Percentiles rank a stretch among this genome's conserved stretches.
These are phyloP conservation scores for Itoplectis maculator DNA, from an alignment of 2,888 invertebrate genomes.

Conservation along the genomic window DNA sequence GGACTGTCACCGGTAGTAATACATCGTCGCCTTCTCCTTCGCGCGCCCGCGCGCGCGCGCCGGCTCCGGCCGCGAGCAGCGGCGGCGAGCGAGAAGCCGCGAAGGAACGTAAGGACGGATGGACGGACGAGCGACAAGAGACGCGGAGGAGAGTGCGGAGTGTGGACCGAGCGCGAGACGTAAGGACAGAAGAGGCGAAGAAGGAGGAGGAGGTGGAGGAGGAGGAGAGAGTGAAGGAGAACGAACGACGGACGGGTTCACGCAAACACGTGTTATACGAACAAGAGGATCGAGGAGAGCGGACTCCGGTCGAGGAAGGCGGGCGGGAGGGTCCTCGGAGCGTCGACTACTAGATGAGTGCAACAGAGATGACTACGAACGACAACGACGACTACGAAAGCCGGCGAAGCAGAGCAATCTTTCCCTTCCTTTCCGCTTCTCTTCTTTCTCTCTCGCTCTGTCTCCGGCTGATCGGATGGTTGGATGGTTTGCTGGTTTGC, in stretches of 20 bases:
- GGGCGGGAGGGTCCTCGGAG: constrained; percentile 33
- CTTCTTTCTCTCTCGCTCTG: constrained; percentile 7
- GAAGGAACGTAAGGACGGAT: constrained; percentile 38
- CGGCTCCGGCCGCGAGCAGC: constrained; percentile 35
- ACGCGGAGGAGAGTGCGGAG: constrained; percentile 37
- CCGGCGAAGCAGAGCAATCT: constrained; percentile 43
- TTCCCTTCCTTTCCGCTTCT: constrained; percentile 3
- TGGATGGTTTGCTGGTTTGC: constrained; percentile 51
- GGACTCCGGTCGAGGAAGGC: constrained; percentile 9
- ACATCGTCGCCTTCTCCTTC: constrained; percentile 82
- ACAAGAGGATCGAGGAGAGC: constrained; percentile 75
- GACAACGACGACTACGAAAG: constrained; percentile 53
- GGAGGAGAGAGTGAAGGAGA: constrained; percentile 54
- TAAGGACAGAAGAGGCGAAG: constrained; percentile 54
- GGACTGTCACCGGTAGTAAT: constrained; percentile 83
- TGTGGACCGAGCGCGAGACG: constrained; percentile 45
- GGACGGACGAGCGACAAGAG: constrained; percentile 57
- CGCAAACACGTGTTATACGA: constrained; percentile 83
- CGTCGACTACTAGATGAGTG: constrained; percentile 48
- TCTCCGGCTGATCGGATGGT: too few relatives aligned
- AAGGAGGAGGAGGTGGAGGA: constrained; percentile 51
- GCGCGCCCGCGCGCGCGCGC: constrained; percentile 69
- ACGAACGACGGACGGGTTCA: constrained; percentile 78
- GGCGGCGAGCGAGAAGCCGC: constrained; percentile 36
- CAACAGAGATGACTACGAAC: constrained; percentile 28